Base-by-base conservation (phyloP, 2,797 vertebrate genomes). In the Orientallactaga sibirica region DNA sequence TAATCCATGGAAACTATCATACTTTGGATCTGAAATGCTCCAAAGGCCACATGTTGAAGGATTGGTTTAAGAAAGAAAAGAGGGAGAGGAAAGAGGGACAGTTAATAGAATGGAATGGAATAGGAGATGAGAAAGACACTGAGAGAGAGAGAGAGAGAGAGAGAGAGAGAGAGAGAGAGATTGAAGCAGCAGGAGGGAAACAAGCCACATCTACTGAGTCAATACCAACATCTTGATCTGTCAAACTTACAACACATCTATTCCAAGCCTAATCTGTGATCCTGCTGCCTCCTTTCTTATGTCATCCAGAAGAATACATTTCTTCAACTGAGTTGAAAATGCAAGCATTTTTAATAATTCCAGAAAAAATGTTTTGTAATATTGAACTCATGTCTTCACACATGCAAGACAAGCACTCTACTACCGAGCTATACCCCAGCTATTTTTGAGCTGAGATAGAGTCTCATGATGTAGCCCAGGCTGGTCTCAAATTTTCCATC, bases 141-240 rank as follows among this genome's bases (percentile, higher is more conserved):
- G 1, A 41, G 4, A 41, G 5, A 6, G 19, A 1, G 1, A 1
- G 10, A 3, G 0, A 2, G 25, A 18, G 25, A 7, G 67, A 29
- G n/a, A n/a, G 1, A 41, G 4, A 41, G 5, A 6, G 19, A 1
- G 1, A 1, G 10, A 3, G 0, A 2, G 25, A 18, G 25, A 7
- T n/a, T n/a, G 67, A 29, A 48, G 48, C 64, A 61, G 84, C 41
- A 77, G 43, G 22, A 82, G 25, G 64, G 10, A 58, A 71, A 41
- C 62, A 55, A 91, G 55, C 55, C 14, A 3, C 12, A 9, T 16
- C 20, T 48, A 48, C 8, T 5, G 22, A 74, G 58, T 66, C 33
- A 19, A 73, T 8, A 24, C 12, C 43, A 83, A 55, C 64, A 66
- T 48, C 27, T 22, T 67, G 41, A 67, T 67, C 18, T n/a, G 20